A percentile compares a stretch with the other conserved stretches of the same genome.
Conservation (phyloP, 1,140 invertebrate genomes). For the Eupeodes corollae region DNA sequence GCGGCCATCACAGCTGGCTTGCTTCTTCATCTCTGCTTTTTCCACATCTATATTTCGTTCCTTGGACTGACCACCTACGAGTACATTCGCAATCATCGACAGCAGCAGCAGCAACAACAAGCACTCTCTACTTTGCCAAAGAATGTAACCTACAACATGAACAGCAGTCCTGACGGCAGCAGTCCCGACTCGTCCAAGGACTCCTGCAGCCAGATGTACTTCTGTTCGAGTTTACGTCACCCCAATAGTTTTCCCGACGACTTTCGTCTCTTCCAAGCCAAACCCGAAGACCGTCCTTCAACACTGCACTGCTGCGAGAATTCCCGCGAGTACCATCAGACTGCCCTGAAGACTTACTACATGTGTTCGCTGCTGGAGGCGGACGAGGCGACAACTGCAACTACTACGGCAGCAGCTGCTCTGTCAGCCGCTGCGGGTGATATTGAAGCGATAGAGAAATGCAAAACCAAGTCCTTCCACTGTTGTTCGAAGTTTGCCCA, state of each 20-base stretch:
- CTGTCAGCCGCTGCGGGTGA: neutral
- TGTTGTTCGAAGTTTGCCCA: constrained; percentile 33
- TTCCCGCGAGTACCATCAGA: constrained; percentile 28
- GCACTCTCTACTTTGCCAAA: constrained; percentile 5
- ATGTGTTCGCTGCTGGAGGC: constrained; percentile 33
- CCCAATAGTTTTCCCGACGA: constrained; percentile 11
- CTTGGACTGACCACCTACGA: constrained; percentile 83
- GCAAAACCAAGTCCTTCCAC: constrained; percentile 22
- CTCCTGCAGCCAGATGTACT: constrained; percentile 21
- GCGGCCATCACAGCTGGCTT: constrained; percentile 65
- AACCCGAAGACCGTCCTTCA: neutral
- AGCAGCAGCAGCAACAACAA: constrained; percentile 8
- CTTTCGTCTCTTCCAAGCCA: constrained; percentile 4
- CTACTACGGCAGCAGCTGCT: constrained; percentile 1
- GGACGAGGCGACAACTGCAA: neutral
- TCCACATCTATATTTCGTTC: constrained; percentile 77
- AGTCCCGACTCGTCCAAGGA: constrained; percentile 25
- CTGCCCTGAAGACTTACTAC: constrained; percentile 23
- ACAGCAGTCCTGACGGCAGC: constrained; percentile 11
- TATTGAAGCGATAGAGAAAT: neutral
- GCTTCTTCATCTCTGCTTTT: constrained; percentile 77
- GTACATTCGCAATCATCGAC: constrained; percentile 59
- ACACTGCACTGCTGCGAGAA: constrained; percentile 29
- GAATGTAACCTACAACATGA: constrained; percentile 5
- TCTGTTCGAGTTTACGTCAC: constrained; percentile 26